Percentiles rank a stretch among this genome's conserved stretches.
Evolutionary conservation across 1,140 invertebrate species (phyloP).

Genomic region (Drosophila albomicans): DNA sequence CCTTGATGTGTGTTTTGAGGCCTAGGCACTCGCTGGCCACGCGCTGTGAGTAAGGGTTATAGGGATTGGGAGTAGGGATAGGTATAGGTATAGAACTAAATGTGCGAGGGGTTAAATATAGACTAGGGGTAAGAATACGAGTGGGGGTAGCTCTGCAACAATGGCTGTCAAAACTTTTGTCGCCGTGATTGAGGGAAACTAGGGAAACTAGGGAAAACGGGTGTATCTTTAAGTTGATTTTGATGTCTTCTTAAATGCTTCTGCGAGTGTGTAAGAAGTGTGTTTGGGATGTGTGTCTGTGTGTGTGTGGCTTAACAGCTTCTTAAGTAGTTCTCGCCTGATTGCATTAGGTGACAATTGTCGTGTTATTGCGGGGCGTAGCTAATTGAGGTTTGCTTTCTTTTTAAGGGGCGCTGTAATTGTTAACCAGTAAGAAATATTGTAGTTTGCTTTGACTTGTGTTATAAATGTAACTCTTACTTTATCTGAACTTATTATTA

Average conservation of each 20-base stretch:
- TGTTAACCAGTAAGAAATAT: not conserved
- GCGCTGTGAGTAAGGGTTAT: slow-evolving; percentile 44
- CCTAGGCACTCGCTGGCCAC: slow-evolving; percentile 62
- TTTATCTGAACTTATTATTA: slow-evolving; percentile 61
- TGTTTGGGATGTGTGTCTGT: not conserved
- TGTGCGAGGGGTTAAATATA: not conserved
- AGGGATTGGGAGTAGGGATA: slow-evolving; percentile 33
- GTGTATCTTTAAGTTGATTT: slow-evolving; percentile 70
- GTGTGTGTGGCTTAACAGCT: slow-evolving; percentile 64
- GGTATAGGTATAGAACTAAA: slow-evolving; percentile 16
- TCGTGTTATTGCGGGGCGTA: slow-evolving; percentile 28
- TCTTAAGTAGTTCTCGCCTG: slow-evolving; percentile 68
- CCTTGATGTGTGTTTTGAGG: slow-evolving; percentile 50
- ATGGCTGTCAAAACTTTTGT: slow-evolving; percentile 77
- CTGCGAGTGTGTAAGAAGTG: slow-evolving; percentile 18
- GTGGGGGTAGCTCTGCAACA: slow-evolving; percentile 27
- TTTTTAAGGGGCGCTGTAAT: slow-evolving; percentile 5
- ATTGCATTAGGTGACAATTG: slow-evolving; percentile 61
- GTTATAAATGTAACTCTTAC: not conserved
- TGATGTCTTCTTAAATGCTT: slow-evolving; percentile 79
- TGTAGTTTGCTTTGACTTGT: not conserved
- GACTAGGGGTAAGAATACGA: slow-evolving; percentile 9
- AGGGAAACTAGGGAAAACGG: slow-evolving; percentile 14
- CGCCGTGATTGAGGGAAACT: slow-evolving; percentile 58
- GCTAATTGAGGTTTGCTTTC: slow-evolving; percentile 14